These are phyloP conservation scores for Dorcus parallelipipedus DNA, from an alignment of 2,888 invertebrate species.

Conservation along the genomic window DNA sequence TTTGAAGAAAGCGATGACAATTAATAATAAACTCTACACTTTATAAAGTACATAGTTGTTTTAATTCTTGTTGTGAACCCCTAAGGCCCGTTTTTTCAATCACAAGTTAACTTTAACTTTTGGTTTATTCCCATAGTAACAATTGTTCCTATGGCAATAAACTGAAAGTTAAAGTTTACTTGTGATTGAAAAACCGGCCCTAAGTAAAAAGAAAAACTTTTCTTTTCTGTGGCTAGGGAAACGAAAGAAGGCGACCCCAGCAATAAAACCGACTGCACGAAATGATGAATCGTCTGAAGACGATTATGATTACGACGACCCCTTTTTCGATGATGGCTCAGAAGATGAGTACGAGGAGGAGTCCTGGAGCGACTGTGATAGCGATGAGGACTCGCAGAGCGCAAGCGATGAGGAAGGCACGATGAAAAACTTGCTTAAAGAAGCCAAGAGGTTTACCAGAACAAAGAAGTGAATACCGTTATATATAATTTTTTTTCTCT, in stretches of 20 bases:
- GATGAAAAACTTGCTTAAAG: conserved; percentile 22
- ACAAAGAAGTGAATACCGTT: background rate
- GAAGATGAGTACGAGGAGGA: conserved; percentile 21
- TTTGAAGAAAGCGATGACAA: background rate
- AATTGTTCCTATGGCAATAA: too few relatives aligned
- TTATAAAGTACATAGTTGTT: too few relatives aligned
- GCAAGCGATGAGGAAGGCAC: conserved; percentile 12
- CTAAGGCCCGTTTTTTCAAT: too few relatives aligned
- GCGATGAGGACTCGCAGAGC: conserved; percentile 17
- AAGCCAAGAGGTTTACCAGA: conserved; percentile 24
- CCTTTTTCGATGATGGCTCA: conserved; percentile 27
- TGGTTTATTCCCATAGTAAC: too few relatives aligned
- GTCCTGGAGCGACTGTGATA: conserved; percentile 14
- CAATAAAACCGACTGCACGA: conserved; percentile 2
- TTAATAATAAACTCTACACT: background rate
- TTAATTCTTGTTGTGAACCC: too few relatives aligned
- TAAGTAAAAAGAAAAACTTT: too few relatives aligned
- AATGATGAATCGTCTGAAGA: conserved; percentile 23
- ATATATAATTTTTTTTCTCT: too few relatives aligned
- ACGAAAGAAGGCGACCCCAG: background rate
- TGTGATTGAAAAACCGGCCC: too few relatives aligned
- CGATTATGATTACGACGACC: conserved; percentile 29
- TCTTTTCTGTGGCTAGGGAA: too few relatives aligned
- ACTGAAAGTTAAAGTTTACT: too few relatives aligned
- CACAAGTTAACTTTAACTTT: too few relatives aligned